Evolutionary conservation across 2,113 vertebrate genomes (phyloP).

Genomic region (Pavo muticus): DNA sequence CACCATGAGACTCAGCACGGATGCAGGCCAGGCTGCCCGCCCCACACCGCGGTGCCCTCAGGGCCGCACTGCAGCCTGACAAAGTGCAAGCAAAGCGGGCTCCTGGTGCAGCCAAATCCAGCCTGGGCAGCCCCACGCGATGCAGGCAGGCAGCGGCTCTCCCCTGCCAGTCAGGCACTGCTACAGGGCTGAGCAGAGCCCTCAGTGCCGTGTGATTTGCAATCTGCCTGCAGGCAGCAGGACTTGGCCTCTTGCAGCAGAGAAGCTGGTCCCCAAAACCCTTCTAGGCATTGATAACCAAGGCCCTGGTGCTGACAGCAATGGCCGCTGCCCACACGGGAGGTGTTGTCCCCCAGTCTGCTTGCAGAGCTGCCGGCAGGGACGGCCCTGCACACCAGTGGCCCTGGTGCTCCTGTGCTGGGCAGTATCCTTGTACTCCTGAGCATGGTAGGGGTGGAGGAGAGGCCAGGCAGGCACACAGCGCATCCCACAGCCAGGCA

Average conservation of each 20-base stretch:
- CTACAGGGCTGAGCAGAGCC: not conserved
- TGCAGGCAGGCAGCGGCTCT: not conserved
- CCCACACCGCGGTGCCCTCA: not conserved
- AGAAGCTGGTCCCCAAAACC: not conserved
- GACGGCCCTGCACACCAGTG: not conserved
- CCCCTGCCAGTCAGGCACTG: fast-evolving
- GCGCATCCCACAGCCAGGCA: not conserved
- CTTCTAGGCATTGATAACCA: not conserved
- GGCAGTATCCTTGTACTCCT: fast-evolving
- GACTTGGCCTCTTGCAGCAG: fast-evolving
- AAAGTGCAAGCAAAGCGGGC: too few relatives aligned
- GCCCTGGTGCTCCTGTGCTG: fast-evolving
- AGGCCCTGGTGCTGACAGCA: not conserved
- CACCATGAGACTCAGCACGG: not conserved
- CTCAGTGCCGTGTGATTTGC: fast-evolving
- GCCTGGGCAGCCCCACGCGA: not conserved
- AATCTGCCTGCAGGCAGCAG: too few relatives aligned
- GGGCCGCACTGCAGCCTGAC: fast-evolving
- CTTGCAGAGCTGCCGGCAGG: not conserved
- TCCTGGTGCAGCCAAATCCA: fast-evolving
- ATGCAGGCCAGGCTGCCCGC: not conserved
- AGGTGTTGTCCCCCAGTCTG: not conserved
- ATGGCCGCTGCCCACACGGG: not conserved
- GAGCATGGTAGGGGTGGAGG: not conserved
- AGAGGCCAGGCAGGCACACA: not conserved